Evolutionary conservation across 2,888 invertebrate species (phyloP).

Genomic region (Ichneumoninae sp.): DNA sequence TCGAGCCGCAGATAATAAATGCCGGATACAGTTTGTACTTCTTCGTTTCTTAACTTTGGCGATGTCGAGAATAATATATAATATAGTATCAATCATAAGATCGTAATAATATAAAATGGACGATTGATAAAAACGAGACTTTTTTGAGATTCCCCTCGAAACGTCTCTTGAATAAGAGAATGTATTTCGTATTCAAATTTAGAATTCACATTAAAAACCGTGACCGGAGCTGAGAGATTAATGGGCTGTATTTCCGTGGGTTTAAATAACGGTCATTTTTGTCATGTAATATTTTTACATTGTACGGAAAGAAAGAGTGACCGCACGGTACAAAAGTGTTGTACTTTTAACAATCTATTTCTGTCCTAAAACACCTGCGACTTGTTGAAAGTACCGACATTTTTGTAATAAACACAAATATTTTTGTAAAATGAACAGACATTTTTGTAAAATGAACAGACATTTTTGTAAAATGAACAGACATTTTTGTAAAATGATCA

Average conservation of each 20-base stretch:
- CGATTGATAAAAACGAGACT: not conserved
- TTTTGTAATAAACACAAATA: too few relatives aligned
- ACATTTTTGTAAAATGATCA: not conserved
- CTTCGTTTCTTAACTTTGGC: not conserved
- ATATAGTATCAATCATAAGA: too few relatives aligned
- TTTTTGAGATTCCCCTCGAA: not conserved
- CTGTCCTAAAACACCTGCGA: too few relatives aligned
- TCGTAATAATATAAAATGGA: not conserved
- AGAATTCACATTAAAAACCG: not conserved
- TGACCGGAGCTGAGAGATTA: not conserved
- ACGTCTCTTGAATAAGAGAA: not conserved
- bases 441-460: too few relatives aligned
- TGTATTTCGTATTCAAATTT: not conserved
- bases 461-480: not conserved
- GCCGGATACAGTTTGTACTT: not conserved
- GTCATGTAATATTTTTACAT: too few relatives aligned
- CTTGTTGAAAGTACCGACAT: not conserved
- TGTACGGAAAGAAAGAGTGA: too few relatives aligned
- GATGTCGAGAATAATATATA: not conserved
- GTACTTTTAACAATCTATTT: not conserved
- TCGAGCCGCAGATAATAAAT: not conserved
- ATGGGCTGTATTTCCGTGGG: not conserved
- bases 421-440: too few relatives aligned
- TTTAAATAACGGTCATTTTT: not conserved
- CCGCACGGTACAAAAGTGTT: too few relatives aligned